Evolutionary conservation across 2,888 invertebrate species (phyloP), one percentile per base, ranked within the genome.

Genomic region (Venusia cambrica): DNA sequence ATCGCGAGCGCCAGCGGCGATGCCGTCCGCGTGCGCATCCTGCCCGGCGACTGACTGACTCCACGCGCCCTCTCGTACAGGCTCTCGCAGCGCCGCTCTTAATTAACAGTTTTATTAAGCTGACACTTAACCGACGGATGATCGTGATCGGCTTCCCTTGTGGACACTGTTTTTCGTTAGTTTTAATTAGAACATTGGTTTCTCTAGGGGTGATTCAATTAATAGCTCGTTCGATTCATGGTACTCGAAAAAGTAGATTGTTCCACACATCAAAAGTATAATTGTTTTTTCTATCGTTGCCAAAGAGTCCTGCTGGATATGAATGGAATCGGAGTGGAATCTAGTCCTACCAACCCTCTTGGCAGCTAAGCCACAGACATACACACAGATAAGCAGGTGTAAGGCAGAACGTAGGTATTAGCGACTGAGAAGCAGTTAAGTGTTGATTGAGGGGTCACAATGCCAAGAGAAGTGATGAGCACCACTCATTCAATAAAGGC

Each of bases 91-190:
- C 60, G 56, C 64, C 62, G 62, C 64, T 69, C 78, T 83, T 81
- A 85, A 87, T 87, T 85, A 84, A 69, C 79, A 73, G 83, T 83
- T 84, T 39, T 79, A 83, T 76, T 87, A 84, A 84, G 72, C 84
- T 65, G 65, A 80, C 83, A 84, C 83, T 85, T 74, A 77, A 78
- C 73, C 69, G 77, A 70, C 60, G 63, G 61, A 62, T 54, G 57
- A 64, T 62, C 59, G 54, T 54, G 57, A 64, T 62, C 59, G 54
- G 62, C 62, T 62, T 71, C 73, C 73, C 72, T 59, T 54, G 53
- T 60, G 56, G 58, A 72, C 56, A 62, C 51, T 61, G 12, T 69
- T 68, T 66, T 67, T 70, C 66, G 54, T 51, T 47, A 50, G 48
- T 53, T 60, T 64, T 68, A 74, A 77, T 78, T 74, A 63, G 73